A percentile compares a stretch with the other conserved stretches of the same genome.
phyloP scores from a whole-genome alignment of 2,888 invertebrate species.

The Nomada goodeniana region DNA sequence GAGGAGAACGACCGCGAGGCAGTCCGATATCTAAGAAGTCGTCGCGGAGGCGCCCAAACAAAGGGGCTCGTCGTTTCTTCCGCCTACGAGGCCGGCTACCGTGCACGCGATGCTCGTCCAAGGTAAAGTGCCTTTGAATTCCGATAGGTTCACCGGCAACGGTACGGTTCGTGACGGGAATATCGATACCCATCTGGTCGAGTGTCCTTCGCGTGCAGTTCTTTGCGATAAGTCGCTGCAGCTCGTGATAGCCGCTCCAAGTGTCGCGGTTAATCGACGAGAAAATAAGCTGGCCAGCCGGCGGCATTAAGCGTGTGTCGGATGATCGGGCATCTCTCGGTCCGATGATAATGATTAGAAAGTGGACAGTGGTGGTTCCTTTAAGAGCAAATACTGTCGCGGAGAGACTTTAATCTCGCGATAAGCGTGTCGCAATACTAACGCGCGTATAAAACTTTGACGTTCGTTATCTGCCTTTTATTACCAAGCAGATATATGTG shows the following conservation, averaged over 20 bases:
- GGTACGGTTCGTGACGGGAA: conserved; percentile 47
- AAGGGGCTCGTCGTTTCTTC: conserved; percentile 62
- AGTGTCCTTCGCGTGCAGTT: conserved; percentile 34
- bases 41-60: conserved; percentile 55
- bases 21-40: conserved; percentile 67
- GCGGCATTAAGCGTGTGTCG: conserved; percentile 3
- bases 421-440: conserved; percentile 1
- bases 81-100: conserved; percentile 41
- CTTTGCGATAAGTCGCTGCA: conserved; percentile 36
- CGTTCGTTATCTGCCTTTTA: conserved; percentile 1
- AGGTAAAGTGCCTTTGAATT: conserved; percentile 55
- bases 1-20: conserved; percentile 16
- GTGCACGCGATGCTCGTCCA: conserved; percentile 34
- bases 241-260: conserved; percentile 3
- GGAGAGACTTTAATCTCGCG: not conserved
- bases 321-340: conserved; percentile 6
- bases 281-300: not conserved
- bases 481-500: too few species aligned
- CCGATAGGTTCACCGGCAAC: conserved; percentile 46
- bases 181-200: conserved; percentile 49
- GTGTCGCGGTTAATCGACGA: conserved; percentile 3
- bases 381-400: not conserved
- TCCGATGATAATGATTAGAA: conserved; percentile 23
- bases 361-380: conserved; percentile 5
- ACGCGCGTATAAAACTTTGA: not conserved